Base-by-base conservation (phyloP, 2,888 invertebrate species). In the Dione vanillae region DNA sequence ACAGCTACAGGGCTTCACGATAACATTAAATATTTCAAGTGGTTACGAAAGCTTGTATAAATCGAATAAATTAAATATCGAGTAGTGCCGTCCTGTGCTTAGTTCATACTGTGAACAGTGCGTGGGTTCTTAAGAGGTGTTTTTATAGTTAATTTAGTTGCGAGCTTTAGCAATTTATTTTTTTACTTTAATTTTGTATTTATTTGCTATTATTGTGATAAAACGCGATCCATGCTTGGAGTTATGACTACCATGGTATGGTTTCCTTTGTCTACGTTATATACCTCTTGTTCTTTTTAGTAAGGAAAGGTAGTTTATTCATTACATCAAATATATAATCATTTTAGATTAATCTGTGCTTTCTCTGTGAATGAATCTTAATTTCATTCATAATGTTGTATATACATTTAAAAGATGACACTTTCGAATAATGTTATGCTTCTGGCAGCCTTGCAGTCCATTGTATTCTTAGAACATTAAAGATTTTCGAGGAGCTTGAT, bases 191-290 rank as follows among this genome's bases (percentile, higher is more conserved):
- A 82, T 86, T 82, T 84, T 79, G 81, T 82, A 85, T 86, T 85
- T 73, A 79, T 87, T 88, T 87, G 81, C 84, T 86, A 89, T 84
- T 82, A 78, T 83, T 86, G 92, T 88, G 91, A 85, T 81, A 89
- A 91, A 91, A 83, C 91, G 90, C 91, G 90, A 92, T 90, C 92
- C 91, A 93, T 93, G 92, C 92, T 93, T 89, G 92, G 92, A 92
- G 92, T 91, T 90, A 93, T 93, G 92, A 92, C 92, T 89, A 93
- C 92, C 91, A 92, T 93, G 92, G 92, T 93, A 93, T 92, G 92
- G 92, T 92, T 92, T 92, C 88, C 92, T 92, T 93, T 93, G 92
- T 92, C 89, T 91, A 89, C 84, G 86, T 87, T 89, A 84, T 81
- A 84, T 86, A 83, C 80, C 83, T 86, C 82, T 86, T 83, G 80